phyloP scores from a whole-genome alignment of 2,113 vertebrate genomes.

The Petromus typicus region DNA sequence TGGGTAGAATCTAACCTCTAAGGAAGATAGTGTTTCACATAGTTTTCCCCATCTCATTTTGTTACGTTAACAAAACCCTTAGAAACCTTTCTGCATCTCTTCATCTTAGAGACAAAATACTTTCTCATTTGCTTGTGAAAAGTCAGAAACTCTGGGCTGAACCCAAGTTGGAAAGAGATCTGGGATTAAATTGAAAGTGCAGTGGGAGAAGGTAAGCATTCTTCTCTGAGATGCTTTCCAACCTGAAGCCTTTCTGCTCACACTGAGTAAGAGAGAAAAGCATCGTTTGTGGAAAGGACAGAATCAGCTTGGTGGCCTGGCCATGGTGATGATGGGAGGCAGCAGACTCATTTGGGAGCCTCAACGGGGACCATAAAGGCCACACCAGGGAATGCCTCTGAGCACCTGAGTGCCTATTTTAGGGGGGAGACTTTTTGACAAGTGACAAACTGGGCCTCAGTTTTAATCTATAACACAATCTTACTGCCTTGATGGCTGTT shows the following conservation, averaged over 20 bases:
- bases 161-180: conserved; percentile 7
- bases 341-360: neutral
- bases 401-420: neutral
- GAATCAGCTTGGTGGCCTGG: neutral
- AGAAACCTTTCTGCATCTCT: neutral
- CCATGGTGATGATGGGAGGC: neutral
- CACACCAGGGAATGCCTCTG: neutral
- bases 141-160: conserved; percentile 29
- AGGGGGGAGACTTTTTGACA: neutral
- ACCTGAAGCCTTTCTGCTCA: conserved; percentile 3
- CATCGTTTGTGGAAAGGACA: neutral
- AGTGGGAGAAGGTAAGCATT: neutral
- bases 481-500: neutral
- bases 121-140: neutral
- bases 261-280: neutral
- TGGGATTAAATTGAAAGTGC: conserved; percentile 15
- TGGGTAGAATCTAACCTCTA: conserved; percentile 48
- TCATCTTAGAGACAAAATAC: conserved; percentile 3
- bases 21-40: neutral
- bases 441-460: neutral
- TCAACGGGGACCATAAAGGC: accelerated
- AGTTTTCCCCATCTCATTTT: neutral
- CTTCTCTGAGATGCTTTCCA: conserved; percentile 1
- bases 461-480: conserved; percentile 2
- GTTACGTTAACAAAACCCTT: conserved; percentile 48